Percentiles rank a stretch among this genome's conserved stretches.
These are phyloP conservation scores for Ptychochromis oligacanthus DNA, from an alignment of 2,113 vertebrate species.

Conservation along the genomic window DNA sequence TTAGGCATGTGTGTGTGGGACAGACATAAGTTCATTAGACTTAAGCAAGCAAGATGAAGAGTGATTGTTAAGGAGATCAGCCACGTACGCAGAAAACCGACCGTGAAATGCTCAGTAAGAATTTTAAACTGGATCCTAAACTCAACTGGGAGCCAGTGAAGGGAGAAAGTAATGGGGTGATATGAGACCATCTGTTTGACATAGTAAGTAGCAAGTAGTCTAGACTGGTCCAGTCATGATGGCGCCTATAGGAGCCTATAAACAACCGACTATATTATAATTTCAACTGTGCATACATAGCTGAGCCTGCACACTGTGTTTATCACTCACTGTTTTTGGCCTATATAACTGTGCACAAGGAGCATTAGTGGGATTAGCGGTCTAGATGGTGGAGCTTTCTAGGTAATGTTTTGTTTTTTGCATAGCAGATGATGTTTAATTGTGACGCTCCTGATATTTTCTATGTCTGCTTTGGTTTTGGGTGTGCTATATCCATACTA, in stretches of 20 bases:
- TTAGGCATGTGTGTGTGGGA: background rate
- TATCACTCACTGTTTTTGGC: too few relatives aligned
- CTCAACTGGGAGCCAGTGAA: background rate
- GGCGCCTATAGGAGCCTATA: background rate
- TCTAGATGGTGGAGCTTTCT: background rate
- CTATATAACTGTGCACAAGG: background rate
- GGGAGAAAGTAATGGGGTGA: background rate
- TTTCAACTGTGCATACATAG: background rate
- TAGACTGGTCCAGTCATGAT: background rate
- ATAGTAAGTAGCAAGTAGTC: background rate
- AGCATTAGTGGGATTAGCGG: background rate
- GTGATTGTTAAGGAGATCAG: constrained; percentile 7
- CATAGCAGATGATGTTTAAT: background rate
- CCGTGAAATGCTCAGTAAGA: background rate
- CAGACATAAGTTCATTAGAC: constrained; percentile 3
- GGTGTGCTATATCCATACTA: too few relatives aligned
- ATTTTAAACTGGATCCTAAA: background rate
- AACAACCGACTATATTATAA: background rate
- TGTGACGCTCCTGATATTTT: background rate
- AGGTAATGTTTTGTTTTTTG: background rate
- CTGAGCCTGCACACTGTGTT: too few relatives aligned
- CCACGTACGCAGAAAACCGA: background rate
- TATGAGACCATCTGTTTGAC: background rate
- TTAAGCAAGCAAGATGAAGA: constrained; percentile 10
- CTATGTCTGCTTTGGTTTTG: background rate